Evolutionary conservation across 2,888 invertebrate genomes (phyloP).

Genomic region (Ophion ventricosus): DNA sequence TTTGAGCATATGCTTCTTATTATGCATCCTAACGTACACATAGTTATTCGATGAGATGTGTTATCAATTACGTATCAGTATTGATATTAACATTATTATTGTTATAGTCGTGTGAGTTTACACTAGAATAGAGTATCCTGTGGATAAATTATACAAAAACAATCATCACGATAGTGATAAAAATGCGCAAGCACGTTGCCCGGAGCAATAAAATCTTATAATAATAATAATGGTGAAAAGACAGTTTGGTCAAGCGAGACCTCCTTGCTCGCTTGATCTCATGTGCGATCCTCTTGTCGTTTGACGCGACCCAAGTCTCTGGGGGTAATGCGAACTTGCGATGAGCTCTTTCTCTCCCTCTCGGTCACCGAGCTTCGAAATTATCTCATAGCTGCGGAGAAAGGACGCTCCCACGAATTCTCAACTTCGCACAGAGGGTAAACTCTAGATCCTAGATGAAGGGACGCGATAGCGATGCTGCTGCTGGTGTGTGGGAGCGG

Average conservation of each 20-base stretch:
- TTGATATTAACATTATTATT: too few species aligned
- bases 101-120: too few species aligned
- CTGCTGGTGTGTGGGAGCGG: constrained; percentile 30
- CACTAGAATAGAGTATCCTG: too few species aligned
- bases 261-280: not conserved
- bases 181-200: not conserved
- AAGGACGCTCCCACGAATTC: constrained; percentile 59
- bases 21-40: not conserved
- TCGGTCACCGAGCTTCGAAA: not conserved
- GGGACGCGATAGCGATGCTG: constrained; percentile 59
- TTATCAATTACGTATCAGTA: too few species aligned
- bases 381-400: constrained; percentile 22
- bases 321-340: not conserved
- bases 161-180: not conserved
- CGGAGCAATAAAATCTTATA: too few species aligned
- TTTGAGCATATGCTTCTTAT: not conserved
- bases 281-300: constrained; percentile 9
- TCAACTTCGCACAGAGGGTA: constrained; percentile 67
- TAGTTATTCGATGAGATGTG: too few species aligned
- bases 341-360: not conserved
- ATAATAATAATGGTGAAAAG: not conserved
- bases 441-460: constrained; percentile 77
- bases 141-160: too few species aligned
- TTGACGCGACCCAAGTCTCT: not conserved
- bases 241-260: not conserved